phyloP scores from a whole-genome alignment of 2,888 invertebrate species.

The Drosophila multiciliata region DNA sequence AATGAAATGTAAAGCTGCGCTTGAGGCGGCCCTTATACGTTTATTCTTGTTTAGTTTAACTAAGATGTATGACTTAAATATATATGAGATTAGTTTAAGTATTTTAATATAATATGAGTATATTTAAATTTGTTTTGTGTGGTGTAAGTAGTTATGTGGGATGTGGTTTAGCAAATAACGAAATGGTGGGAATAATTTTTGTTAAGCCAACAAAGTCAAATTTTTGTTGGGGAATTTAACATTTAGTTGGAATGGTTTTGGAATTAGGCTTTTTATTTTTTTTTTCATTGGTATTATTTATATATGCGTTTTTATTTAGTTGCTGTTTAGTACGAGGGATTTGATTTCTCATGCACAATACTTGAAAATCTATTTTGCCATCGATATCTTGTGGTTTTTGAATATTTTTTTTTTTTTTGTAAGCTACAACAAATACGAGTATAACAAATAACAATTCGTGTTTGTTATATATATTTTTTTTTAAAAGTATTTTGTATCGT shows the following conservation, averaged over 20 bases:
- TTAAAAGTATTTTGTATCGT: conserved; percentile 11
- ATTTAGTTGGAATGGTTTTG: conserved; percentile 20
- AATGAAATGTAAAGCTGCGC: conserved; percentile 1
- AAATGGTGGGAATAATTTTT: conserved; percentile 35
- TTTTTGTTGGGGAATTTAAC: conserved; percentile 34
- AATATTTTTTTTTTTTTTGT: conserved; percentile 36
- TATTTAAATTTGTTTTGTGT: conserved; percentile 27
- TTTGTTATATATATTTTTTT: conserved; percentile 24
- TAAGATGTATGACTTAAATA: conserved; percentile 43
- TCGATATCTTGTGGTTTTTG: conserved; percentile 43
- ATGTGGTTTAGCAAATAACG: conserved; percentile 42
- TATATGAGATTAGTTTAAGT: conserved; percentile 28
- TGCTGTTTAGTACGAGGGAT: conserved; percentile 84
- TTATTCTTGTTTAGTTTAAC: conserved; percentile 36
- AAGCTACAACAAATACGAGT: conserved; percentile 55
- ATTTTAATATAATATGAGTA: conserved; percentile 15
- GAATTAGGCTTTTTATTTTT: conserved; percentile 44
- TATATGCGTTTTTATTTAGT: conserved; percentile 70
- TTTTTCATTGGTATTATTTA: conserved; percentile 57
- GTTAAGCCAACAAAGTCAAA: conserved; percentile 33
- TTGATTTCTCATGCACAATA: conserved; percentile 84
- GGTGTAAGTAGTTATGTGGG: conserved; percentile 32
- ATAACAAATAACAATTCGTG: conserved; percentile 50
- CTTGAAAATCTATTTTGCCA: conserved; percentile 82
- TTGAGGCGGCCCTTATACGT: conserved; percentile 2